Base-by-base conservation (phyloP, 2,888 invertebrate genomes). In the Xanthia togata region DNA sequence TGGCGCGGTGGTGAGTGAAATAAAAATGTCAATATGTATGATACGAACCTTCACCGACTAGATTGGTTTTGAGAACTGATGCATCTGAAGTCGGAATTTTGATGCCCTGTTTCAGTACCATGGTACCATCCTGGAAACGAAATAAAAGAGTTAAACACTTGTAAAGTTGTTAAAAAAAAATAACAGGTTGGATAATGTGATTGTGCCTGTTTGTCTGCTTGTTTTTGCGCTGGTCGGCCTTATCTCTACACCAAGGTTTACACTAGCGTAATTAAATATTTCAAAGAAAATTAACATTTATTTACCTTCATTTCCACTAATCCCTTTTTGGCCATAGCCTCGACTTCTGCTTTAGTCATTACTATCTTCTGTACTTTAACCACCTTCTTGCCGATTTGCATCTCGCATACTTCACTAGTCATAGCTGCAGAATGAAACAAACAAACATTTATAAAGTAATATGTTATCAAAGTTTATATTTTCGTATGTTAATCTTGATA, bases 321-420 rank as follows among this genome's bases (percentile, higher is more conserved):
- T n/a, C 97, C 98, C 85, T 97, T 96, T 88, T 97, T 97, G 4
- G 97, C 97, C 97, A 98, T 97, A 9, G 97, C 97, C 83, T 97
- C 97, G 35, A 97, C 97, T 90, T 98, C 97, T 0, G 97, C 97
- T 92, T 97, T 97, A 14, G 97, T 97, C 96, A 98, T 97, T 4
- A 97, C 97, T 62, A 97, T 97, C 91, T 97, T 97, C 91, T 97
- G 97, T 17, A 98, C 97, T 87, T 97, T 97, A 0, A 97, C 97
- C 59, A 97, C 94, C 88, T 97, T 97, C 88, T 97, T 97, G 57
- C 97, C 97, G 38, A 97, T 96, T 91, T 97, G 97, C 97, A 97
- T 97, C 90, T 96, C 95, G 76, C 95, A 95, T 12, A 96, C 86
- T 76, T 95, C 95, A 0, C 60, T 35, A 20, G 60, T 60, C 60